Evolutionary conservation across 2,797 vertebrate genomes (phyloP), one percentile per base, ranked within the genome.

Genomic region (Toxotes lorentzi): DNA sequence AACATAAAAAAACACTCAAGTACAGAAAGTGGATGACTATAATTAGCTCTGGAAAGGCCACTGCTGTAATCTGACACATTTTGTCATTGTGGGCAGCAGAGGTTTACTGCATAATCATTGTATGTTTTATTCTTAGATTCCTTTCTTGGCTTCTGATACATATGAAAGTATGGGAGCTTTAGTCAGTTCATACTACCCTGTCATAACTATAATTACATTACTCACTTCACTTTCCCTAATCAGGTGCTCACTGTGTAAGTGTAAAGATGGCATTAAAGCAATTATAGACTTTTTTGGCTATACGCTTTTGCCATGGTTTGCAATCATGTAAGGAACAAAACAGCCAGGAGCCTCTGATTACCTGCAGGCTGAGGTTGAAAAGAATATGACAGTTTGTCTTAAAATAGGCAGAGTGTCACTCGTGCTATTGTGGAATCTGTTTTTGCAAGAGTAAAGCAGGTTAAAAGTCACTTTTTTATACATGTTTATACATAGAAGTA

Each of bases 51-150:
- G 74, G 64, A 88, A 78, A 83, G 78, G 60, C 23, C 57, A 41
- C 32, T 70, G 50, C 72, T 85, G 76, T 88, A 86, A 88, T 88
- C 73, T 86, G 70, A 83, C 63, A 65, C 30, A 76, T 75, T 86
- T 73, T 86, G 84, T 82, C 84, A 78, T 81, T 62, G 86, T 80
- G 87, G 87, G 73, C 64, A 83, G 58, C 73, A 74, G 62, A 81
- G 62, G 66, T 73, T 88, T 68, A 71, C 75, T 83, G 81, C 73
- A 73, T 80, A 75, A 73, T 86, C 79, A 90, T 16, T 63, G 73
- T 48, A 67, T 41, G 72, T 77, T 87, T 90, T 92, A 91, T 91
- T 90, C 84, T 91, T 88, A 87, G 88, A 59, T 57, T 69, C 78
- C 74, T 41, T 51, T 69, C 54, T 73, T 75, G 51, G 65, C 56